phyloP scores from a whole-genome alignment of 2,888 invertebrate species.

The Encarsia formosa region DNA sequence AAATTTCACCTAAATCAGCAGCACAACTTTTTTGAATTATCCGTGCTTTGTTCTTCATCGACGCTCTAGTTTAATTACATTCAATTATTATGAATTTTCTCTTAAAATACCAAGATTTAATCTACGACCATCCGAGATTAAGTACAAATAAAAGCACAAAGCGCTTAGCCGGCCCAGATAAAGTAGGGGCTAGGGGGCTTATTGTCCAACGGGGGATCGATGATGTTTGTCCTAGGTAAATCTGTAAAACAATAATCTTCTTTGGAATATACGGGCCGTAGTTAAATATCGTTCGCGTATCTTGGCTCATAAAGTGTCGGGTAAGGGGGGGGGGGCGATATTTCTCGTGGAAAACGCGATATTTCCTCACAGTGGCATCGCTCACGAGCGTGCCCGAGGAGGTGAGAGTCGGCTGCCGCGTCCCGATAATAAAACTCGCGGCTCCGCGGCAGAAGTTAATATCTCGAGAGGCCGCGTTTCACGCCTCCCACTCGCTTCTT shows the following conservation, averaged over 20 bases:
- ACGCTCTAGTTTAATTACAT: no score
- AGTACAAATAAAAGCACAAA: no score
- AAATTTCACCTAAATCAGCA: no score
- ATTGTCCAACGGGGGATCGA: slow-evolving; percentile 9
- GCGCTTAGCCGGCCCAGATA: no score
- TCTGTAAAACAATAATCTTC: slow-evolving; percentile 15
- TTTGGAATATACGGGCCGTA: neutral
- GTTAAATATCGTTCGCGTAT: neutral
- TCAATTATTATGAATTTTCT: no score
- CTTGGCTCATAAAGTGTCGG: neutral
- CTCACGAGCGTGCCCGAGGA: slow-evolving; percentile 46
- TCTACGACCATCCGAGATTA: no score
- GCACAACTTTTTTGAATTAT: no score
- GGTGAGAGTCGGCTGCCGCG: slow-evolving; percentile 48
- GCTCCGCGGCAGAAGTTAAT: neutral
- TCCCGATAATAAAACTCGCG: no score
- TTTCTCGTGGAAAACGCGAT: slow-evolving; percentile 30
- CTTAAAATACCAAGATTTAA: no score
- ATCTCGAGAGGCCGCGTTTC: neutral
- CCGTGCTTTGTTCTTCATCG: no score
- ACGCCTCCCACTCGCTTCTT: neutral
- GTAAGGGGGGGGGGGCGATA: slow-evolving; percentile 11
- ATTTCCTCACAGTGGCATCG: slow-evolving; percentile 45
- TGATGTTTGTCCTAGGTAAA: slow-evolving; percentile 19
- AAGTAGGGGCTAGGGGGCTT: no score